A percentile compares a stretch with the other conserved stretches of the same genome.
These are phyloP conservation scores for Chloroceryle aenea DNA, from an alignment of 2,113 vertebrate genomes.

Conservation along the genomic window DNA sequence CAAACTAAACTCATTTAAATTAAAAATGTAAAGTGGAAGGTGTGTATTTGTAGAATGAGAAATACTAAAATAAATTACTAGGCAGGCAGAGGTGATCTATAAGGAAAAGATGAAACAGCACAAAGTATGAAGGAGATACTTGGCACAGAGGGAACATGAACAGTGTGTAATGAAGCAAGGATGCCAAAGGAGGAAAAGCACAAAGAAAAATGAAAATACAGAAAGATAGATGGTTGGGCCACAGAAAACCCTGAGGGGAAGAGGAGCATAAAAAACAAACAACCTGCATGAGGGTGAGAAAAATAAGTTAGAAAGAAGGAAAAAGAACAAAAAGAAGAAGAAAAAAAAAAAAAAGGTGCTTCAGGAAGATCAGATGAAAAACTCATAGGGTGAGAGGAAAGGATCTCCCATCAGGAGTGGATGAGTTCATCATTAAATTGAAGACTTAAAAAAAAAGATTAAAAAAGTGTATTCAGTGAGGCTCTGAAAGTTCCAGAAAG, in stretches of 20 bases:
- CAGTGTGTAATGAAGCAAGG: not conserved
- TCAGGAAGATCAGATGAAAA: not conserved
- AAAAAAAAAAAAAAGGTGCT: rapidly evolving
- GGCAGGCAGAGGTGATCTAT: not conserved
- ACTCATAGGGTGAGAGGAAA: not conserved
- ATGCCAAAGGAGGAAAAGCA: not conserved
- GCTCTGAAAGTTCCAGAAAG: not conserved
- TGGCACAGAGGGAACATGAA: not conserved
- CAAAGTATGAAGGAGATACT: not conserved
- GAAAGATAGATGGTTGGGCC: not conserved
- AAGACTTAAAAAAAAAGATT: not conserved
- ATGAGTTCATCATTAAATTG: not conserved
- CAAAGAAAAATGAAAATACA: slow-evolving; percentile 22
- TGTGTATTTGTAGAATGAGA: not conserved
- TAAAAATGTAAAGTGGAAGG: not conserved
- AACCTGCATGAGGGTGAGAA: not conserved
- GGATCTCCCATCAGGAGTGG: not conserved
- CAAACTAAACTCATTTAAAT: not conserved
- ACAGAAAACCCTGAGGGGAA: not conserved
- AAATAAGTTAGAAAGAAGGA: not conserved
- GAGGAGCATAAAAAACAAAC: not conserved
- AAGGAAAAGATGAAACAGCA: not conserved
- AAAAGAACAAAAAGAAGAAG: too few relatives aligned
- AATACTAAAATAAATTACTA: not conserved
- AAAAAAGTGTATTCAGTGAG: not conserved